Evolutionary conservation across 1,140 invertebrate species (phyloP).

Genomic region (Berghia stephanieae): DNA sequence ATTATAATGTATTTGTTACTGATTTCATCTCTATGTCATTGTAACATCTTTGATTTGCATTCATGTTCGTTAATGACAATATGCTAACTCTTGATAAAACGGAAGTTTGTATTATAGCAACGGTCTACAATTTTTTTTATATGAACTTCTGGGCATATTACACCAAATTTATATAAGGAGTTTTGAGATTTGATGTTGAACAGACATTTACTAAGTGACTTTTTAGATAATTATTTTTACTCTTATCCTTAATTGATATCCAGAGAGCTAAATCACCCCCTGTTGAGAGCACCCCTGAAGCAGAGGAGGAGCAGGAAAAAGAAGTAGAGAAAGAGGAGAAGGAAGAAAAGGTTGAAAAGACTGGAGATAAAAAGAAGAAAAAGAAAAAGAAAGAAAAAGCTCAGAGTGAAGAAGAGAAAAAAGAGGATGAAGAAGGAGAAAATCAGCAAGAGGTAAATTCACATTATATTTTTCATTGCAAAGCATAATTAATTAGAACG

Average conservation of each 20-base stretch:
- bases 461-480: no score
- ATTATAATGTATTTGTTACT: no score
- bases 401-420: constrained; percentile 25
- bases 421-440: constrained; percentile 25
- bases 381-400: constrained; percentile 27
- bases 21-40: no score
- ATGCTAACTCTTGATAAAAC: no score
- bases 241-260: no score
- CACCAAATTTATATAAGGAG: neutral
- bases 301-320: neutral
- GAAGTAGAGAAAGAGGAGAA: neutral
- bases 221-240: no score
- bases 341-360: constrained; percentile 24
- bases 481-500: no score
- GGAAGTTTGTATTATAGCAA: no score
- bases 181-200: neutral
- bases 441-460: constrained; percentile 24
- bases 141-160: neutral
- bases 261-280: constrained; percentile 10
- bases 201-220: neutral
- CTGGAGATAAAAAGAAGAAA: constrained; percentile 27
- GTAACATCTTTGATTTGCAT: no score
- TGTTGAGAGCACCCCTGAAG: neutral
- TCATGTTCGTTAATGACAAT: no score
- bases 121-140: neutral